Conservation (phyloP, 35 echinoderm and acorn worm species). For the Anneissia japonica region DNA sequence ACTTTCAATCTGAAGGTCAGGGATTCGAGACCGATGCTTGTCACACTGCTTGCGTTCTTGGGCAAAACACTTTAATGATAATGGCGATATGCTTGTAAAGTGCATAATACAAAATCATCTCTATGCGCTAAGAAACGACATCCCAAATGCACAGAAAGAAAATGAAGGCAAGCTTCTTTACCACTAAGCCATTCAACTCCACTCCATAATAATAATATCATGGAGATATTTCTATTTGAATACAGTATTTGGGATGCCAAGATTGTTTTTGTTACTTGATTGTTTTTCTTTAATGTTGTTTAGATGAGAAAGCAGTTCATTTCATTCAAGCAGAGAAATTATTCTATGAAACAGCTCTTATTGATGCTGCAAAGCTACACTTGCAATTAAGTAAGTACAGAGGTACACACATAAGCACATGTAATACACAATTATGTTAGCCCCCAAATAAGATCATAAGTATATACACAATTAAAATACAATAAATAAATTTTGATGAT, state of each 20-base stretch:
- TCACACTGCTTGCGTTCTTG: not conserved
- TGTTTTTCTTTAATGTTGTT: not conserved
- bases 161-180: too few relatives aligned
- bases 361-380: slow-evolving; percentile 58
- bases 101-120: too few relatives aligned
- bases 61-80: not conserved
- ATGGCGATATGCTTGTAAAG: too few relatives aligned
- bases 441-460: too few relatives aligned
- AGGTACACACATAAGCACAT: too few relatives aligned
- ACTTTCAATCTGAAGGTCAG: too few relatives aligned
- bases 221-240: not conserved
- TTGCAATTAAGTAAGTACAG: slow-evolving; percentile 53
- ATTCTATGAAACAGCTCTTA: slow-evolving; percentile 95
- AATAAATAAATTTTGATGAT: too few relatives aligned
- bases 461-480: too few relatives aligned
- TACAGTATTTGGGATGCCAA: not conserved
- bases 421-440: too few relatives aligned
- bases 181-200: not conserved
- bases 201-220: not conserved
- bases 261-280: not conserved
- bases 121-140: not conserved
- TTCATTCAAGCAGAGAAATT: slow-evolving; percentile 97
- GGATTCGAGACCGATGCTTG: too few relatives aligned
- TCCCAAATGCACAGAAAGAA: not conserved
- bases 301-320: slow-evolving; percentile 82